Percentiles rank a stretch among this genome's conserved stretches.
These are phyloP conservation scores for Doryteuthis pealeii DNA, from an alignment of 1,140 invertebrate genomes.

Conservation along the genomic window DNA sequence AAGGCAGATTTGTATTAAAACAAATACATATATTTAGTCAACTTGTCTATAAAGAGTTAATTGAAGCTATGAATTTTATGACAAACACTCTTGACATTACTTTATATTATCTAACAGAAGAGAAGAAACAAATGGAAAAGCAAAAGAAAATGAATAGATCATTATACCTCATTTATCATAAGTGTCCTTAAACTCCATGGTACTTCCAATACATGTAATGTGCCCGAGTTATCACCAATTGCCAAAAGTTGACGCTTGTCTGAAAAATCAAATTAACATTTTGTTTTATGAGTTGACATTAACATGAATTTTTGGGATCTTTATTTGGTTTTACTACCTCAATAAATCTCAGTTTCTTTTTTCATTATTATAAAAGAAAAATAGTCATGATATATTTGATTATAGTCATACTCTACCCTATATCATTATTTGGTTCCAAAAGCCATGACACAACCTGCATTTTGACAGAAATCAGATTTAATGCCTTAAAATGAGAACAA, in stretches of 20 bases:
- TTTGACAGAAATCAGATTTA: too few relatives aligned
- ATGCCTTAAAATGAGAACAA: too few relatives aligned
- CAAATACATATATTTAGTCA: too few relatives aligned
- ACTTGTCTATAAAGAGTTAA: too few relatives aligned
- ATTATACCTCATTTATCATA: slow-evolving; percentile 54
- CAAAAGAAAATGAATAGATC: too few relatives aligned
- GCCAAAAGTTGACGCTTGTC: slow-evolving; percentile 58
- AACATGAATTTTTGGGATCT: background rate
- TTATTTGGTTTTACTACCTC: background rate
- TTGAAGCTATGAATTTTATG: too few relatives aligned
- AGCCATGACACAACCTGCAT: too few relatives aligned
- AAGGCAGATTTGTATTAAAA: too few relatives aligned
- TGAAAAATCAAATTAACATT: slow-evolving; percentile 25
- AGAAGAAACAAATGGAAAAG: too few relatives aligned
- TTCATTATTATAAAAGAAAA: background rate
- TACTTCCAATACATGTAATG: slow-evolving; percentile 60
- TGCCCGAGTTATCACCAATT: slow-evolving; percentile 58
- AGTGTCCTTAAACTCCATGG: slow-evolving; percentile 55
- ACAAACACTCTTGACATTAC: too few relatives aligned
- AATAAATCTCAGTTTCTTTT: background rate
- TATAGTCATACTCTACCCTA: background rate
- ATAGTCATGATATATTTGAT: background rate
- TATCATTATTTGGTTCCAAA: too few relatives aligned
- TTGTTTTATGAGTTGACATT: background rate
- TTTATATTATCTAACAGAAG: too few relatives aligned